Percentiles rank a stretch among this genome's conserved stretches.
Evolutionary conservation across 2,888 invertebrate genomes (phyloP).

Genomic region (Tipula unca): DNA sequence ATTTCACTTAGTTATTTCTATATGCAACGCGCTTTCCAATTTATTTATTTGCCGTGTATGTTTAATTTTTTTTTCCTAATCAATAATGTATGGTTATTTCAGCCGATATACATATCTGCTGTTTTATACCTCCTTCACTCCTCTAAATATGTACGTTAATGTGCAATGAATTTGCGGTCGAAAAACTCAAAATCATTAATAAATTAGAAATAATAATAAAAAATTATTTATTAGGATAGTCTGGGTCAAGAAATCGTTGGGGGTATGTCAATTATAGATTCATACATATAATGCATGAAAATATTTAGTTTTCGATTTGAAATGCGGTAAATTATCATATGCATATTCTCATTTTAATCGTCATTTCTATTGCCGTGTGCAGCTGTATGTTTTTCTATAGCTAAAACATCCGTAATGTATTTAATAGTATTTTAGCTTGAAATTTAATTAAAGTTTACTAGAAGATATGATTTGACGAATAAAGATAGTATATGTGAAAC

Average conservation of each 20-base stretch:
- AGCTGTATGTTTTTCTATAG: too few species aligned
- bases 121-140: neutral
- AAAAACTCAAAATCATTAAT: neutral
- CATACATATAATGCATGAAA: neutral
- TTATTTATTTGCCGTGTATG: neutral
- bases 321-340: neutral
- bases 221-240: neutral
- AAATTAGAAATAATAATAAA: neutral
- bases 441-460: too few species aligned
- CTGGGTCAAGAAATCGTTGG: conserved; percentile 8
- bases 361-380: too few species aligned
- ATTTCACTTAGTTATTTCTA: neutral
- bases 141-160: neutral
- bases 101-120: neutral
- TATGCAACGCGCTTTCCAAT: neutral
- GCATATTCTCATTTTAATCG: neutral
- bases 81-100: too few species aligned
- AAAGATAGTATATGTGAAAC: too few species aligned
- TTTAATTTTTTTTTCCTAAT: neutral
- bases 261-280: neutral
- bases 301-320: neutral
- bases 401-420: too few species aligned
- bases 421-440: too few species aligned
- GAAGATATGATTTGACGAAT: too few species aligned
- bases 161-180: neutral